phyloP scores from a whole-genome alignment of 2,113 vertebrate species.

The Strigops habroptila region DNA sequence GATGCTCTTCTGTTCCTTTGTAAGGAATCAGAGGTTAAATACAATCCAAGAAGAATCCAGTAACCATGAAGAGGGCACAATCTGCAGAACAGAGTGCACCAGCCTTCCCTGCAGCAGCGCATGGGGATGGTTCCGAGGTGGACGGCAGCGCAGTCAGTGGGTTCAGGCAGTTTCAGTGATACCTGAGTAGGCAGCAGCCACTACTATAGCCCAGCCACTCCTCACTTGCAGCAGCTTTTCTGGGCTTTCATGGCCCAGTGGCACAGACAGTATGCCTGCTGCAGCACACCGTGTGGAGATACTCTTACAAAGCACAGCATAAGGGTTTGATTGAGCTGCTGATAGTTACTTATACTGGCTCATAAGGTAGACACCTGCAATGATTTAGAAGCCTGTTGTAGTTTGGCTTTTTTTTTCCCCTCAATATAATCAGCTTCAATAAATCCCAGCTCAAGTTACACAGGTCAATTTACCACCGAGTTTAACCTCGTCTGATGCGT shows the following conservation, averaged over 20 bases:
- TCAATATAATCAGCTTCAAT: background rate
- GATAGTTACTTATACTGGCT: background rate
- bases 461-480: background rate
- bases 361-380: background rate
- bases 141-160: background rate
- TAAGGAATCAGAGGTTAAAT: background rate
- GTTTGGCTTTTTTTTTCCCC: background rate
- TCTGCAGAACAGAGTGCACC: background rate
- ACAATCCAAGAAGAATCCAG: background rate
- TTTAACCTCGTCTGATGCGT: background rate
- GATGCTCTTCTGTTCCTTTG: background rate
- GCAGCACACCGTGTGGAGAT: background rate
- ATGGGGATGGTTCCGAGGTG: background rate
- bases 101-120: background rate
- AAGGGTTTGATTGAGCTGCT: background rate
- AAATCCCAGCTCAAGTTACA: background rate
- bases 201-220: background rate
- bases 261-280: background rate
- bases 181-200: background rate
- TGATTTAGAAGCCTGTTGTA: background rate
- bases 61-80: fast-evolving
- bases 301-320: background rate
- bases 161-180: background rate
- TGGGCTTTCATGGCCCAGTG: background rate
- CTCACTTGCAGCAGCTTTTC: background rate